Percentiles rank a stretch among this genome's conserved stretches.
Evolutionary conservation across 2,888 invertebrate species (phyloP).

Genomic region (Hemithea aestivaria): DNA sequence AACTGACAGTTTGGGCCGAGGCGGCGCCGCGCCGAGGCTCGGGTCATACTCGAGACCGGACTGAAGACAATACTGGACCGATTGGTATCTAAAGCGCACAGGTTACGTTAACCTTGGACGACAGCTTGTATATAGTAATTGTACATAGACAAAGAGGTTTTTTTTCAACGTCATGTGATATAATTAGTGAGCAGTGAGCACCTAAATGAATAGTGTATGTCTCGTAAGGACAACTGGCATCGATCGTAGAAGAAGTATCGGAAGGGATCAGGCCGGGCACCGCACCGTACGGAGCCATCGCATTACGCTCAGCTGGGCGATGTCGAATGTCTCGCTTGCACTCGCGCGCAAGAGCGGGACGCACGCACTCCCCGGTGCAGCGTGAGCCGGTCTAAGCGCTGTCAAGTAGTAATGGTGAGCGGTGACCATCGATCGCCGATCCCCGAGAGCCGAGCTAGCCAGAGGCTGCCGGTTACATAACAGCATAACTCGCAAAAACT

Average conservation of each 20-base stretch:
- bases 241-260: slow-evolving; percentile 21
- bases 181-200: not conserved
- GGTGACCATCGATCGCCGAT: slow-evolving; percentile 29
- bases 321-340: slow-evolving; percentile 23
- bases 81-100: slow-evolving; percentile 10
- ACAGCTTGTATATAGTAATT: too few relatives aligned
- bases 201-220: slow-evolving; percentile 1
- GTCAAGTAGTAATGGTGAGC: slow-evolving; percentile 27
- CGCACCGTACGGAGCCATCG: slow-evolving; percentile 16
- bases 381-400: slow-evolving; percentile 14
- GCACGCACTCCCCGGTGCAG: slow-evolving; percentile 18
- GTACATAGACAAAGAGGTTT: too few relatives aligned
- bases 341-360: slow-evolving; percentile 21
- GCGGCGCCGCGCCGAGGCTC: slow-evolving; percentile 5
- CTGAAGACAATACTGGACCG: slow-evolving; percentile 20
- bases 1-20: slow-evolving; percentile 24
- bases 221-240: slow-evolving; percentile 12
- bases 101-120: too few relatives aligned
- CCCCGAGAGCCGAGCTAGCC: slow-evolving; percentile 19
- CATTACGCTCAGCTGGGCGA: slow-evolving; percentile 20
- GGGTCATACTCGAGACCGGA: too few relatives aligned
- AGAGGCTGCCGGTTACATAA: slow-evolving; percentile 26
- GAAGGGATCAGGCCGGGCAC: slow-evolving; percentile 22
- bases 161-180: too few relatives aligned
- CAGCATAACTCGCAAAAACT: slow-evolving; percentile 38